Base-by-base conservation (phyloP, 2,113 vertebrate genomes). In the Malurus melanocephalus region DNA sequence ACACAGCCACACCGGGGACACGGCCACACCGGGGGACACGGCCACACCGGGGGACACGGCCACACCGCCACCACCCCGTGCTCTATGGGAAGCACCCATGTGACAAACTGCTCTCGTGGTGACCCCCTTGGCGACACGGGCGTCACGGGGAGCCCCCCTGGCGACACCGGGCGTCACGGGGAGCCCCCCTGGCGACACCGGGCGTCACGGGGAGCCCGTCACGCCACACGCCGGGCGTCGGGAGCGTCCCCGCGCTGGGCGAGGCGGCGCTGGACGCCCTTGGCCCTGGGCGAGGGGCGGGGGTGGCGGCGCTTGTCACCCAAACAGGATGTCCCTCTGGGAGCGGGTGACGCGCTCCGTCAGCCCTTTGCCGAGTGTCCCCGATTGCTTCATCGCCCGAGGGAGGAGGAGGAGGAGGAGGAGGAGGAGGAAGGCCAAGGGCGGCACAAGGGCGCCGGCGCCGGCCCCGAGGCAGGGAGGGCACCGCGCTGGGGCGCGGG, bases 331-430 rank as follows among this genome's bases (percentile, higher is more conserved):
- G 89, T 89, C 82, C 89, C 86, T 92, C 85, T 90, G 91, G 72
- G 85, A 95, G 94, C 52, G 64, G 88, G 81, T 94, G 92, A 96
- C 92, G 73, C 88, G 75, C 88, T 92, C 93, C 76, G 88, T 94
- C 85, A 90, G 95, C 91, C 88, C 76, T 91, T 94, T 94, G 85
- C 86, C 72, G 87, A 95, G 94, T 85, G 90, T 46, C 85, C 87
- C 72, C 65, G 81, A 95, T 93, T 93, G 92, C 93, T 96, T 90
- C 95, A 94, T 94, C 89, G 80, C 94, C 94, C 91, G 26, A 57
- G 83, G 94, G 86, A 93, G 88, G 92, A 92, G 87, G 76, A 80
- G 80, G 85, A 88, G 87, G 76, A 80, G 88, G 92, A 92, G 94
- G 86, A 93, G 88, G 92, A 92, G 87, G 76, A 80, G 80, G 85